Conservation (phyloP, 1,140 invertebrate species). For the Panonychus citri region DNA sequence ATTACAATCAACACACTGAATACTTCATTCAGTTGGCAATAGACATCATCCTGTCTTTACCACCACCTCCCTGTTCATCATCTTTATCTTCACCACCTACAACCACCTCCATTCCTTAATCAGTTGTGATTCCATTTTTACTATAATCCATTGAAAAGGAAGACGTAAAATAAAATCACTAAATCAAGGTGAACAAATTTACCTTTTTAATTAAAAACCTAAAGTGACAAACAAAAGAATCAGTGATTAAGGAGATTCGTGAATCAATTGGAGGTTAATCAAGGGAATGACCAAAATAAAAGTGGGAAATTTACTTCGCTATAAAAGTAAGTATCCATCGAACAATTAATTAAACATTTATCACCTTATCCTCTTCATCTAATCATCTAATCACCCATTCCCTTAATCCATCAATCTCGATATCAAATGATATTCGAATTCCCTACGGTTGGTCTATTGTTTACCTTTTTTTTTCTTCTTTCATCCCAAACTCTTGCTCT, state of each 20-base stretch:
- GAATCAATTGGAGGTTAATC: too few species aligned
- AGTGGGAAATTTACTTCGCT: background rate
- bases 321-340: constrained; percentile 1
- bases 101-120: background rate
- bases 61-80: background rate
- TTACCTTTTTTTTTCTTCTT: too few species aligned
- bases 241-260: too few species aligned
- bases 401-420: too few species aligned
- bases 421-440: too few species aligned
- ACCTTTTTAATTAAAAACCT: background rate
- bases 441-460: too few species aligned
- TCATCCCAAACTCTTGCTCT: too few species aligned
- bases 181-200: background rate
- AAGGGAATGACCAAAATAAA: constrained; percentile 1
- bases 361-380: background rate
- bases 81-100: background rate
- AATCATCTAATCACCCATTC: too few species aligned
- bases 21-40: background rate
- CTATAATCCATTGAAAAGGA: background rate
- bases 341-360: background rate
- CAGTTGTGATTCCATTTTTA: background rate
- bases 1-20: background rate
- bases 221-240: too few species aligned
- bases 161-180: background rate
- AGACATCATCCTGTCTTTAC: background rate